Base-by-base conservation (phyloP, 2,797 vertebrate genomes). In the Anas acuta region DNA sequence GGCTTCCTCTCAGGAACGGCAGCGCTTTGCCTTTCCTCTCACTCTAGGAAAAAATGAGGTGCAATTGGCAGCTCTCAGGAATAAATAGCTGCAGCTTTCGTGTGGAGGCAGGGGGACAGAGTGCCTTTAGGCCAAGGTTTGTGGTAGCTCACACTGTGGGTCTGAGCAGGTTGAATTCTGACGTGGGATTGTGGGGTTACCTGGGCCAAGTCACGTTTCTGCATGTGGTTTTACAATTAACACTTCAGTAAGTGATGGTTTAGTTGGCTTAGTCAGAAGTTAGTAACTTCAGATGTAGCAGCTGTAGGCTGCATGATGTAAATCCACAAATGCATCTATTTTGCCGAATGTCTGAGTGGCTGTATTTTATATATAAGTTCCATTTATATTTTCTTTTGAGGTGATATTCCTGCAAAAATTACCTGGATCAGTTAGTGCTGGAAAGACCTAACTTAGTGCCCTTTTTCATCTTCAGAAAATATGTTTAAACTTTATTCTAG, bases 401-500 rank as follows among this genome's bases (percentile, higher is more conserved):
- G 81, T 43, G 7, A 5, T 78, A 32, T 75, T 88, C 33, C 41
- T 69, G 33, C 13, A 85, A 56, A 69, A 87, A 69, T 61, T 51
- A 62, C 32, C 22, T 74, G 32, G 37, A 72, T 53, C 19, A 20
- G 4, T 90, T 84, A 89, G 64, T 92, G 64, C n/a, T 49, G 43
- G 58, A 76, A 87, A 65, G 15, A 65, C 28, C 32, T 74, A 79
- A 32, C 43, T 88, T 54, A 62, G 57, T 13, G 12, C 18, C 5
- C 41, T 53, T 91, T 93, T 88, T 90, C 47, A 78, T 56, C 32
- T 86, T 91, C 62, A 81, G 73, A 91, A 94, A 84, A 39, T 33
- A 64, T 7, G 9, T 81, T 90, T 22, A 3, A 80, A 69, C 58
- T 69, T 81, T 47, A 70, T 72, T 65, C 70, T 81, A 70, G 56